phyloP scores from a whole-genome alignment of 2,797 vertebrate species.

The Thunnus albacares region DNA sequence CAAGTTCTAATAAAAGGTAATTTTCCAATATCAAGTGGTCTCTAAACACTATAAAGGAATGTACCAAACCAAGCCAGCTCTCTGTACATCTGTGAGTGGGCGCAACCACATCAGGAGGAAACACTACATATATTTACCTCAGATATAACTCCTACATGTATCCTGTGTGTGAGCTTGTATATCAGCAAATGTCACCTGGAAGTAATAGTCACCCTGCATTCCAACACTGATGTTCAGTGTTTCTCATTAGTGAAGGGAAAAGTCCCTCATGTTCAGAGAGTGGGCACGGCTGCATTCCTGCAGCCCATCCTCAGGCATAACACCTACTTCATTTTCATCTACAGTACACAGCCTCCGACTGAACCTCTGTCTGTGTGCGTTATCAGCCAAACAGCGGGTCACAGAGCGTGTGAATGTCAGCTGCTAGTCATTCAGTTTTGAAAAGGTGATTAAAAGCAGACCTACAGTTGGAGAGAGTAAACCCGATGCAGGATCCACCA shows the following conservation, averaged over 20 bases:
- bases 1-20: not conserved
- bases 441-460: constrained; percentile 44
- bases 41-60: not conserved
- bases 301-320: constrained; percentile 39
- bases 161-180: constrained; percentile 18
- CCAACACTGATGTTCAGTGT: constrained; percentile 46
- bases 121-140: constrained; percentile 24
- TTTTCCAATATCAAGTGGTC: not conserved
- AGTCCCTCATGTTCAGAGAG: constrained; percentile 30
- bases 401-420: not conserved
- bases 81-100: constrained; percentile 37
- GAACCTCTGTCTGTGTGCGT: not conserved
- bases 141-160: constrained; percentile 17
- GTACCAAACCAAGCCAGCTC: not conserved
- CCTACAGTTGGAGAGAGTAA: constrained; percentile 7
- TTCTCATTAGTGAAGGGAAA: constrained; percentile 64
- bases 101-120: constrained; percentile 16
- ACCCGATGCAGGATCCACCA: not conserved
- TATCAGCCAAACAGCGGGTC: constrained; percentile 17
- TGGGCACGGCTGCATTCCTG: constrained; percentile 35
- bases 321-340: constrained; percentile 14
- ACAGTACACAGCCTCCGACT: constrained; percentile 5
- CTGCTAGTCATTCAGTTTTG: not conserved
- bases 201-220: constrained; percentile 61
- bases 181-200: constrained; percentile 54